These are phyloP conservation scores for Acleris laterana DNA, from an alignment of 2,888 invertebrate species.

Conservation along the genomic window DNA sequence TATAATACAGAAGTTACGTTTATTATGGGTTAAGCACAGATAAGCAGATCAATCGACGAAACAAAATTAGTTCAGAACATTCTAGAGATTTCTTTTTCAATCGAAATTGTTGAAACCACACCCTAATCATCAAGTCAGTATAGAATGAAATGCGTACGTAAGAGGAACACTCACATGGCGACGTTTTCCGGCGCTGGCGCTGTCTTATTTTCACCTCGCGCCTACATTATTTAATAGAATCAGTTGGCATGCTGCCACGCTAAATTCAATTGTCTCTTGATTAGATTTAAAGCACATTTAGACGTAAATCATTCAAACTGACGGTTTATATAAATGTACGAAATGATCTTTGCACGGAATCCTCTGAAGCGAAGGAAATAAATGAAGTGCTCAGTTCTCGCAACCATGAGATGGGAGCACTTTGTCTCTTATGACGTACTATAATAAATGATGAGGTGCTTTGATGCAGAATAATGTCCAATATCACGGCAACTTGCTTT, in stretches of 20 bases:
- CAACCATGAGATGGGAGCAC: constrained; percentile 45
- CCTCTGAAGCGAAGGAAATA: constrained; percentile 40
- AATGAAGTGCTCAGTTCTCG: constrained; percentile 48
- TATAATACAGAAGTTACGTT: no score
- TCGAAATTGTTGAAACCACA: no score
- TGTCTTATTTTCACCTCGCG: constrained; percentile 17
- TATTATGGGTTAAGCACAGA: no score
- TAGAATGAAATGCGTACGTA: no score
- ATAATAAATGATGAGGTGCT: constrained; percentile 60
- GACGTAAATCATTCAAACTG: constrained; percentile 33
- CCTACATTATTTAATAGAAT: constrained; percentile 14
- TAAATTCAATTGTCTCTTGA: constrained; percentile 43
- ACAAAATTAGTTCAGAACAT: no score
- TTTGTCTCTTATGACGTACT: constrained; percentile 51
- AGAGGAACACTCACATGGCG: no score
- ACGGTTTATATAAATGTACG: constrained; percentile 34
- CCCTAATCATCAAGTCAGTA: no score
- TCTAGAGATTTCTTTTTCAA: no score
- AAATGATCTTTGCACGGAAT: constrained; percentile 43
- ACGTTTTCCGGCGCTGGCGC: no score
- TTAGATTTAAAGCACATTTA: constrained; percentile 33
- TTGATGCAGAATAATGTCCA: constrained; percentile 65
- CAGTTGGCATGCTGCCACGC: constrained; percentile 42
- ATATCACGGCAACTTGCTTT: constrained; percentile 66
- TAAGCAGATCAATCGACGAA: no score